Conservation (phyloP, 2,888 invertebrate genomes). For the Gastracanthus pulcherrimus region DNA sequence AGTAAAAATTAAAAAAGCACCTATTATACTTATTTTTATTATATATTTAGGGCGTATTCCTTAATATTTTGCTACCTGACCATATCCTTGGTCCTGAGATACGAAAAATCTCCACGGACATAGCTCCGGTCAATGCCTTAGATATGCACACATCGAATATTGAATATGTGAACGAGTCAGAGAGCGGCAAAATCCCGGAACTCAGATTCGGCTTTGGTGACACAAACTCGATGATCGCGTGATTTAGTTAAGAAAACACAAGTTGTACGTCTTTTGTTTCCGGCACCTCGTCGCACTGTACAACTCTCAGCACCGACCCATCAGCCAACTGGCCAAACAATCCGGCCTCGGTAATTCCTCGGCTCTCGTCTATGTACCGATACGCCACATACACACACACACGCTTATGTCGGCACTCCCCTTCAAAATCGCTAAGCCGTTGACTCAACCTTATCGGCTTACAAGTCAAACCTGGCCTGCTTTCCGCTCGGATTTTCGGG, state of each 20-base stretch:
- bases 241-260: slow-evolving; percentile 2
- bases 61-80: too few species aligned
- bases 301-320: neutral
- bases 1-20: too few species aligned
- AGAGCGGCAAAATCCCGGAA: too few species aligned
- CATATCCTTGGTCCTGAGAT: too few species aligned
- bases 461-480: slow-evolving; percentile 68
- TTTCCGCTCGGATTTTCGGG: slow-evolving; percentile 70
- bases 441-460: slow-evolving; percentile 77
- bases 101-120: too few species aligned
- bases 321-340: slow-evolving; percentile 72
- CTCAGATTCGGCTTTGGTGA: too few species aligned
- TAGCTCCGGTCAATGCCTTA: too few species aligned
- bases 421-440: slow-evolving; percentile 73
- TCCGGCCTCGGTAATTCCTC: slow-evolving; percentile 64
- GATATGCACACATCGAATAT: too few species aligned
- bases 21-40: too few species aligned
- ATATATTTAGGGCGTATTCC: too few species aligned
- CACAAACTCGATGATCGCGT: too few species aligned
- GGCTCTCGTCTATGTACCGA: slow-evolving; percentile 53
- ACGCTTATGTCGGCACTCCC: slow-evolving; percentile 23
- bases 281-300: slow-evolving; percentile 18
- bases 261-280: slow-evolving; percentile 52
- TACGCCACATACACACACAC: neutral
- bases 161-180: too few species aligned